phyloP scores from a whole-genome alignment of 2,113 vertebrate genomes.

The Sporophila hypoxantha region DNA sequence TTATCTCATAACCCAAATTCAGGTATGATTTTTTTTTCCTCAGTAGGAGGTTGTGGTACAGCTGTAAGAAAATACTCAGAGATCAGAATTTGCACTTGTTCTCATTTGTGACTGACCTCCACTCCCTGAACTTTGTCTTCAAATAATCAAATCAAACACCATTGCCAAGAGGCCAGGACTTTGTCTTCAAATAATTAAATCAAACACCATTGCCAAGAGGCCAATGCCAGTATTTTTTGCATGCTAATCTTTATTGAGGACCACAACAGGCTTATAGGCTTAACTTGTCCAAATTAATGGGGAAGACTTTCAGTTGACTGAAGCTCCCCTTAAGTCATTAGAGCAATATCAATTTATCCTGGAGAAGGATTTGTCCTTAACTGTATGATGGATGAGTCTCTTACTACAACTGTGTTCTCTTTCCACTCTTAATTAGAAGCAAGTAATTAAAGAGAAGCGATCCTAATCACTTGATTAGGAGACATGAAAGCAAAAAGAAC shows the following conservation, averaged over 20 bases:
- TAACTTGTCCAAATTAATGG: background rate
- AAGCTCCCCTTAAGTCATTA: background rate
- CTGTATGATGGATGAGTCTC: background rate
- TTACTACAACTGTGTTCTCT: background rate
- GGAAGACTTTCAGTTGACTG: background rate
- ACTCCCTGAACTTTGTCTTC: background rate
- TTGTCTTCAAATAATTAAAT: background rate
- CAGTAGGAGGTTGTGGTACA: background rate
- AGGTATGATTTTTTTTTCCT: background rate
- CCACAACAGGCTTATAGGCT: background rate
- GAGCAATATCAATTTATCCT: background rate
- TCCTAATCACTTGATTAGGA: background rate
- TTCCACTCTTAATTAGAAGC: background rate
- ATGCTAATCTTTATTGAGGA: background rate
- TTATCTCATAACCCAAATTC: background rate
- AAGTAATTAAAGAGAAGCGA: background rate
- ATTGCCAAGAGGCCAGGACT: background rate
- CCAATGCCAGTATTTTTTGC: background rate
- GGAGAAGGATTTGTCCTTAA: background rate
- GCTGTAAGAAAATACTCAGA: background rate
- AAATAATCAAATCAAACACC: background rate
- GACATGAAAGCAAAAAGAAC: background rate
- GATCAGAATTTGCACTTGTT: background rate
- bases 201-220: background rate
- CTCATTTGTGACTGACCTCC: background rate